These are phyloP conservation scores for Channa argus DNA, from an alignment of 2,113 vertebrate genomes.

Conservation along the genomic window DNA sequence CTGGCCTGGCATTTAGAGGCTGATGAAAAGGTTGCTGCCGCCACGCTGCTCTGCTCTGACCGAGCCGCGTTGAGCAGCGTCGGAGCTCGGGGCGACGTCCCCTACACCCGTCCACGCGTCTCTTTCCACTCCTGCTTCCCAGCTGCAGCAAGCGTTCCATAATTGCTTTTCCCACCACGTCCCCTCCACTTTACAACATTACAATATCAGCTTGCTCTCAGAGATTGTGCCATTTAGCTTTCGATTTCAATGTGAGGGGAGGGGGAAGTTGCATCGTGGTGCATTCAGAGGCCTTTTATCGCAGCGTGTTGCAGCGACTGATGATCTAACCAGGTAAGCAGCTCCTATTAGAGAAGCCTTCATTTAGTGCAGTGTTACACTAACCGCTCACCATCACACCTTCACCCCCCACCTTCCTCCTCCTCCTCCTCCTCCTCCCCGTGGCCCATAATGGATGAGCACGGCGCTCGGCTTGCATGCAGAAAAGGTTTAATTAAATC, in stretches of 20 bases:
- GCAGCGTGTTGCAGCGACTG: constrained; percentile 45
- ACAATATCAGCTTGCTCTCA: constrained; percentile 45
- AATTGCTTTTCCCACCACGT: constrained; percentile 55
- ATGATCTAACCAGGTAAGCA: constrained; percentile 60
- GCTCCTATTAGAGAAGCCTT: constrained; percentile 51
- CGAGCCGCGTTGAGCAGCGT: constrained; percentile 68
- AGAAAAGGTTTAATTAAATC: constrained; percentile 88
- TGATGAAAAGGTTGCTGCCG: constrained; percentile 81
- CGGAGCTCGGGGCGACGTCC: constrained; percentile 69
- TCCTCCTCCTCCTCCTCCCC: background rate
- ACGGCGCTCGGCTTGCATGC: constrained; percentile 72
- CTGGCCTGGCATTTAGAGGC: constrained; percentile 78
- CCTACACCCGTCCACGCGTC: constrained; percentile 18
- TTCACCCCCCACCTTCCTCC: constrained; percentile 2
- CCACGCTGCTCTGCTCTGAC: constrained; percentile 62
- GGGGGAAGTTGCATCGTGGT: constrained; percentile 12
- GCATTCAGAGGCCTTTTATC: constrained; percentile 37
- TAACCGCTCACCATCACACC: background rate
- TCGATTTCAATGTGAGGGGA: constrained; percentile 27
- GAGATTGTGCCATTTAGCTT: constrained; percentile 50
- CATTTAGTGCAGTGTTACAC: constrained; percentile 42
- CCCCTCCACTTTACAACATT: constrained; percentile 57
- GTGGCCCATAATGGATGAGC: constrained; percentile 77
- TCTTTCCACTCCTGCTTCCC: constrained; percentile 6
- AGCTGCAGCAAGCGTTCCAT: background rate